Evolutionary conservation across 2,888 invertebrate species (phyloP), one percentile per base, ranked within the genome.

Genomic region (Hypomecis punctinalis): DNA sequence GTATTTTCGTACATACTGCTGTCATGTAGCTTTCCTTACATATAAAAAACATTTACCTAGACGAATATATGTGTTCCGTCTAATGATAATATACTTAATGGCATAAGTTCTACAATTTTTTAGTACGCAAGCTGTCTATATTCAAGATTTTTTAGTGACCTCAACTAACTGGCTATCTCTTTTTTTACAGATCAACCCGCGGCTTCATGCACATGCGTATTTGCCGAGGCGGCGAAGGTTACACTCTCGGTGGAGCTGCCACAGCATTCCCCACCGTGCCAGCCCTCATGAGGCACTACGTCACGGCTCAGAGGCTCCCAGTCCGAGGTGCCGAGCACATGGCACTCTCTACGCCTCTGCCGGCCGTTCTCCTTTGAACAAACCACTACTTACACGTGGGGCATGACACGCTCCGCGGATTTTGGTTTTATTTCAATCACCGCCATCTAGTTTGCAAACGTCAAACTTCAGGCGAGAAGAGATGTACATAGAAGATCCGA

Each of bases 161-260:
- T 23, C 13, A 6, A 10, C 33, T 52, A n/a, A 42, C 11, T 0
- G 13, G 10, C 6, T 35, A 55, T 63, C 59, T 73, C 61, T 43
- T 70, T 13, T 74, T 90, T 94, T 39, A 89, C 90, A 99, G 99
- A 91, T 98, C 98, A 83, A 97, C 97, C 59, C 95, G 97, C 81
- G 98, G 99, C 55, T 98, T 98, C 81, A 98, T 99, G 97, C 99
- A 99, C 88, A 98, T 99, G 97, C 95, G 98, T 76, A 99, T 99
- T 70, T 97, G 97, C 84, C 96, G 96, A 76, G 95, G 95, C 60
- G 93, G 95, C 10, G 97, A 97, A 65, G 96, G 96, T 64, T 99
- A 96, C 85, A 97, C 98, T 59, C 91, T 99, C 76, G 99, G 99
- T 5, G 97, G 98, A 71, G 98, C 98, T 84, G 97, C 98, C 81